Conservation (phyloP, 37 sponge, comb jelly and placozoan genomes). For the Diacarnus erythraeanus region DNA sequence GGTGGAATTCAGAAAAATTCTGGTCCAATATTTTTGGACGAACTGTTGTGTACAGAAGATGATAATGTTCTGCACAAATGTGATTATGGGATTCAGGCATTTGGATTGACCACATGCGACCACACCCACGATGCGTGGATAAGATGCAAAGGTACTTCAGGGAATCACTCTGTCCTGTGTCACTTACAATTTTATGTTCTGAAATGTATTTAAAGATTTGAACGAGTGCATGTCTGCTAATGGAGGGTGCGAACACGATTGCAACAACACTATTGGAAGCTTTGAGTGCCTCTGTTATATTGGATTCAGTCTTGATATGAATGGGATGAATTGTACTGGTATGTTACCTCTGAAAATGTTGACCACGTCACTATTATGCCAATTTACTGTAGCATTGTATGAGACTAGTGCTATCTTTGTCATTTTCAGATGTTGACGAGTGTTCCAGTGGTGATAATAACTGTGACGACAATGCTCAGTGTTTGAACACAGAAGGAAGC, state of each 20-base stretch:
- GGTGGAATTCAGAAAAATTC: neutral
- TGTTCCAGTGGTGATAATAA: neutral
- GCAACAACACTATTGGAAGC: neutral
- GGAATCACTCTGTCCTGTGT: too few species aligned
- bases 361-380: too few species aligned
- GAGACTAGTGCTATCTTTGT: too few species aligned
- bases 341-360: neutral
- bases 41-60: neutral
- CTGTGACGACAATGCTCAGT: slow-evolving; percentile 1
- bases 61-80: neutral
- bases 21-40: neutral
- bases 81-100: neutral
- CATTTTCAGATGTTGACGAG: neutral
- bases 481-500: neutral
- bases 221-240: neutral
- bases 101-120: neutral
- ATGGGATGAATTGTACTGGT: neutral
- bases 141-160: neutral
- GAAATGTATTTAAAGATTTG: neutral
- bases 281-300: neutral
- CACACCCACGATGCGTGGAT: neutral
- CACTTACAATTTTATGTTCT: too few species aligned
- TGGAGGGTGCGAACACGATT: slow-evolving; percentile 20
- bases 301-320: neutral
- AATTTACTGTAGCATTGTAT: too few species aligned